Evolutionary conservation across 2,113 vertebrate genomes (phyloP).

Genomic region (Meleagris gallopavo): DNA sequence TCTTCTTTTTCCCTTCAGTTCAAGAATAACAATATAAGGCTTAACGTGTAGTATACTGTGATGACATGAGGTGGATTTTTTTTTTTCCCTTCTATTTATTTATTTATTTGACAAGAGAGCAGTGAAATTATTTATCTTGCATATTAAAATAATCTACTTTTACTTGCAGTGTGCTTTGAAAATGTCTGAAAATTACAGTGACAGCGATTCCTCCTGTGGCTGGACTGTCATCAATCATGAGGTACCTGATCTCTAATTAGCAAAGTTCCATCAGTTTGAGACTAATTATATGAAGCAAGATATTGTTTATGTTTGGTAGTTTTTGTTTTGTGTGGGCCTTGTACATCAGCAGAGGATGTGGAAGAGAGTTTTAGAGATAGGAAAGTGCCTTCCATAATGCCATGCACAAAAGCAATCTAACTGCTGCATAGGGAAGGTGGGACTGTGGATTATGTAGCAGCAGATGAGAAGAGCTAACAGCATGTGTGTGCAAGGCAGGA

Average conservation of each 20-base stretch:
- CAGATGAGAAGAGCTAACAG: not conserved
- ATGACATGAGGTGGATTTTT: not conserved
- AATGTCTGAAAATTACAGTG: constrained; percentile 95
- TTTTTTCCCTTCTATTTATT: not conserved
- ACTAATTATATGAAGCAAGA: not conserved
- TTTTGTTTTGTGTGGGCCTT: not conserved
- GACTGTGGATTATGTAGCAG: not conserved
- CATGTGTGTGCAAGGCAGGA: not conserved
- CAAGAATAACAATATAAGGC: not conserved
- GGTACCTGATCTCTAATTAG: constrained; percentile 74
- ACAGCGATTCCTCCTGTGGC: constrained; percentile 95
- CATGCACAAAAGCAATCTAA: not conserved
- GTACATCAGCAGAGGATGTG: not conserved
- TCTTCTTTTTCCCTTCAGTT: not conserved
- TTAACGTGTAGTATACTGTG: not conserved
- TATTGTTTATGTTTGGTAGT: not conserved
- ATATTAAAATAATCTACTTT: constrained; percentile 14
- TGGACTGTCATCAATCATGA: constrained; percentile 97
- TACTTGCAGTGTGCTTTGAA: constrained; percentile 73
- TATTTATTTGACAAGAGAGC: not conserved
- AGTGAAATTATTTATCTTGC: not conserved
- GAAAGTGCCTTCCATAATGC: not conserved
- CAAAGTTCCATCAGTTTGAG: not conserved
- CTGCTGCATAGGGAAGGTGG: not conserved
- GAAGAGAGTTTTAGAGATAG: not conserved